These are phyloP conservation scores for Aspidoscelis tigris DNA, from an alignment of 2,113 vertebrate species.

Conservation along the genomic window DNA sequence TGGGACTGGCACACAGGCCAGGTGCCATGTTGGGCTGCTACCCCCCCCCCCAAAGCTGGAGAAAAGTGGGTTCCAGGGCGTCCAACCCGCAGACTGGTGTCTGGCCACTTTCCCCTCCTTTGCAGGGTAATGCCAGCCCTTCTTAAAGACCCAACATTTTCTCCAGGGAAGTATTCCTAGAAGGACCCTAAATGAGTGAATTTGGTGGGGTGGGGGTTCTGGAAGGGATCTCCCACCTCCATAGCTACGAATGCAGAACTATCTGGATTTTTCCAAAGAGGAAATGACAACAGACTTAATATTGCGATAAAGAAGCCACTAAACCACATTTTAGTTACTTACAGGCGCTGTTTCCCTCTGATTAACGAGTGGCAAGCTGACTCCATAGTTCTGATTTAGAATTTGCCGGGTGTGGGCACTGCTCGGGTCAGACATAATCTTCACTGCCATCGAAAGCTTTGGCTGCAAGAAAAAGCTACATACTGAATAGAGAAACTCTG, in stretches of 20 bases:
- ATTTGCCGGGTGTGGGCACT: conserved; percentile 70
- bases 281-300: not conserved
- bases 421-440: conserved; percentile 73
- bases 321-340: conserved; percentile 67
- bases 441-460: conserved; percentile 75
- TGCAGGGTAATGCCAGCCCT: too few relatives aligned
- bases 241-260: not conserved
- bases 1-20: too few relatives aligned
- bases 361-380: conserved; percentile 77
- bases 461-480: conserved; percentile 72
- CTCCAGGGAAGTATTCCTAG: too few relatives aligned
- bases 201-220: too few relatives aligned
- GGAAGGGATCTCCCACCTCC: not conserved
- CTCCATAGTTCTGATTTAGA: conserved; percentile 72
- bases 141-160: too few relatives aligned
- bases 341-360: conserved; percentile 75
- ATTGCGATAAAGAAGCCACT: not conserved
- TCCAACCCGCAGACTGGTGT: too few relatives aligned
- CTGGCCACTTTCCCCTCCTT: too few relatives aligned
- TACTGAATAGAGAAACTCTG: not conserved
- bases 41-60: too few relatives aligned
- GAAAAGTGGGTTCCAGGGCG: too few relatives aligned
- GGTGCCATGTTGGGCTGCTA: too few relatives aligned
- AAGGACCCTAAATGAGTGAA: not conserved
- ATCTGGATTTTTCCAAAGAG: not conserved